Evolutionary conservation across 2,888 invertebrate species (phyloP).

Genomic region (Diarsia rubi): DNA sequence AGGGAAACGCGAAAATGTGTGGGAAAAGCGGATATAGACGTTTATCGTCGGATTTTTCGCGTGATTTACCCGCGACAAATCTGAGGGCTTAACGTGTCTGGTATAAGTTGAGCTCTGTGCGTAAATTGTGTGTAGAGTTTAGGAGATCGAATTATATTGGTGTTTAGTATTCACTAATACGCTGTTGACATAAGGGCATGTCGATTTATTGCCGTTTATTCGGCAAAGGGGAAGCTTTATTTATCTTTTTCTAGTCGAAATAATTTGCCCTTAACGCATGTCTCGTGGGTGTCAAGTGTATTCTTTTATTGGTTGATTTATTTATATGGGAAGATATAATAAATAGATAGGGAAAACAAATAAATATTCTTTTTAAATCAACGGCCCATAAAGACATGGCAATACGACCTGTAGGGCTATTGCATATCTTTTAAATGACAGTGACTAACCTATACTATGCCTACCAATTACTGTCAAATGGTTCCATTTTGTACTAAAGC

Average conservation of each 20-base stretch:
- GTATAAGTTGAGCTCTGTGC: slow-evolving; percentile 71
- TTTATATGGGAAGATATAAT: slow-evolving; percentile 27
- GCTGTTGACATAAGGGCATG: slow-evolving; percentile 87
- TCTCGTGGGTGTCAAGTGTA: slow-evolving; percentile 72
- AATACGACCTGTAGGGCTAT: no score
- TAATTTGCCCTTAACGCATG: slow-evolving; percentile 79
- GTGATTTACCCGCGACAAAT: slow-evolving; percentile 90
- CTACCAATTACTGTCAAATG: no score
- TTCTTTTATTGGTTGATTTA: slow-evolving; percentile 65
- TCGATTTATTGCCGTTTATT: slow-evolving; percentile 88
- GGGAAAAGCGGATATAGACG: slow-evolving; percentile 91
- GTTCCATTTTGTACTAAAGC: no score
- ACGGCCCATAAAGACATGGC: no score
- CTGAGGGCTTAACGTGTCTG: slow-evolving; percentile 83
- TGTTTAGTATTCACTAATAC: slow-evolving; percentile 83
- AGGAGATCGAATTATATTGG: slow-evolving; percentile 72
- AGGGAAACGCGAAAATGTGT: slow-evolving; percentile 89
- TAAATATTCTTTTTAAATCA: no score
- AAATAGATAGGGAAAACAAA: background rate
- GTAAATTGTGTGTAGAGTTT: slow-evolving; percentile 29
- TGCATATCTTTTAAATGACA: no score
- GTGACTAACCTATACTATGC: no score
- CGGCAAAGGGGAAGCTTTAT: slow-evolving; percentile 85
- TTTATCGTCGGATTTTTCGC: slow-evolving; percentile 90
- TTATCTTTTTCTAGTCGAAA: slow-evolving; percentile 86